A percentile compares a stretch with the other conserved stretches of the same genome.
Conservation (phyloP, 2,797 vertebrate genomes). For the Enteromius anoplus region DNA sequence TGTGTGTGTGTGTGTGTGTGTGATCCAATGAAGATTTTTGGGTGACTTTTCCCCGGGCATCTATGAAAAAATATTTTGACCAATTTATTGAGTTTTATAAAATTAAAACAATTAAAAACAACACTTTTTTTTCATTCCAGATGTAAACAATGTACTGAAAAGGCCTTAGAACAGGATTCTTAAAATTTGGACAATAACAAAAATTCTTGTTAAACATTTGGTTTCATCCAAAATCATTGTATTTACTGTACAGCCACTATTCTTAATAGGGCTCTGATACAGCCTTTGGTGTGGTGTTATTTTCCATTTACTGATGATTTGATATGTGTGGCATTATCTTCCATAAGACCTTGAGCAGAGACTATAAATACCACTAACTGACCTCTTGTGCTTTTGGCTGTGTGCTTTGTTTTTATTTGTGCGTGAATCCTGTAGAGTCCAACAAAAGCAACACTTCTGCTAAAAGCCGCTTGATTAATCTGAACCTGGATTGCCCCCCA, state of each 20-base stretch:
- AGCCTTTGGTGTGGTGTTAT: conserved; percentile 17
- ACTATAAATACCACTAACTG: conserved; percentile 49
- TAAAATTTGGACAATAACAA: neutral
- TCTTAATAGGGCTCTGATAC: neutral
- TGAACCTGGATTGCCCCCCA: conserved; percentile 50
- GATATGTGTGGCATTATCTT: conserved; percentile 46
- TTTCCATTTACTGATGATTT: conserved; percentile 36
- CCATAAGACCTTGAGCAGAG: conserved; percentile 43
- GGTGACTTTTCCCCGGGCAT: neutral
- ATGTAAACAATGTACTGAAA: neutral
- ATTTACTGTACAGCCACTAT: neutral
- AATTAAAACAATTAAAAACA: neutral
- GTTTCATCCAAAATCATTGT: neutral
- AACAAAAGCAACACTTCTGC: conserved; percentile 43
- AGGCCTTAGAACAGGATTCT: neutral
- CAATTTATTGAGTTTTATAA: neutral
- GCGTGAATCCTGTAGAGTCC: conserved; percentile 37
- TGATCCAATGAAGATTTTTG: neutral
- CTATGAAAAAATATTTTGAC: neutral
- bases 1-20: neutral
- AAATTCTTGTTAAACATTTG: neutral
- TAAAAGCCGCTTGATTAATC: conserved; percentile 62
- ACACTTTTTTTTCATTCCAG: neutral
- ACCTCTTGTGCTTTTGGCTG: conserved; percentile 36
- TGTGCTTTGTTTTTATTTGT: conserved; percentile 44